Conservation (phyloP, 2,113 vertebrate genomes). For the Misgurnus mizolepis region DNA sequence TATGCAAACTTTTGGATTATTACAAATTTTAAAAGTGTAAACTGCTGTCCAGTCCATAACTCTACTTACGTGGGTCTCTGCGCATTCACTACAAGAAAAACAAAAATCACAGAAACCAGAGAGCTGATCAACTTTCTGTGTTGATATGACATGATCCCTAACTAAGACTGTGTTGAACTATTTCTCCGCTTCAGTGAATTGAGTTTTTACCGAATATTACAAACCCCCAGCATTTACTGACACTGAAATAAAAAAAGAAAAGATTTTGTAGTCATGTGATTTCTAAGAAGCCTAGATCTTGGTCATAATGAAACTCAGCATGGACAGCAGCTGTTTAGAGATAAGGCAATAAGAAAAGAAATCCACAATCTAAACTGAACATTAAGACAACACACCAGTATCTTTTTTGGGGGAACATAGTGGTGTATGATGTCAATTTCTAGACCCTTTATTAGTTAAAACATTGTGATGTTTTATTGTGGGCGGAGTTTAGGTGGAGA, state of each 20-base stretch:
- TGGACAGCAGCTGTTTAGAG: neutral
- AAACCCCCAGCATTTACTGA: neutral
- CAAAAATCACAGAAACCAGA: constrained; percentile 47
- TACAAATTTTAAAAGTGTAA: neutral
- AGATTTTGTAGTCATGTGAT: constrained; percentile 54
- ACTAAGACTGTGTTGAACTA: constrained; percentile 5
- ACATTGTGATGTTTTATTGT: no score
- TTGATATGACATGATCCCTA: neutral
- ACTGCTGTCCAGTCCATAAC: neutral
- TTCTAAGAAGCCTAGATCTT: constrained; percentile 51
- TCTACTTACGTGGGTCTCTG: constrained; percentile 70
- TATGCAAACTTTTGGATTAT: neutral
- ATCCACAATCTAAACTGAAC: neutral
- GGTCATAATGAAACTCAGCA: constrained; percentile 6
- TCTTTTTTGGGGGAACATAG: no score
- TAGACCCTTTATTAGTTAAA: no score
- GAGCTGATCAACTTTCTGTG: constrained; percentile 26
- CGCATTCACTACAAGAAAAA: constrained; percentile 45
- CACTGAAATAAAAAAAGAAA: constrained; percentile 9
- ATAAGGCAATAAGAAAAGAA: neutral
- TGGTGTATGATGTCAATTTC: no score
- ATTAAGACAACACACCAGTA: no score
- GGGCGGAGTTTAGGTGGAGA: no score
- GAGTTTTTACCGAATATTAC: neutral
- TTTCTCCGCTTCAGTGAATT: neutral